phyloP scores from a whole-genome alignment of 2,888 invertebrate genomes.

The Cyrtodaria siliqua region DNA sequence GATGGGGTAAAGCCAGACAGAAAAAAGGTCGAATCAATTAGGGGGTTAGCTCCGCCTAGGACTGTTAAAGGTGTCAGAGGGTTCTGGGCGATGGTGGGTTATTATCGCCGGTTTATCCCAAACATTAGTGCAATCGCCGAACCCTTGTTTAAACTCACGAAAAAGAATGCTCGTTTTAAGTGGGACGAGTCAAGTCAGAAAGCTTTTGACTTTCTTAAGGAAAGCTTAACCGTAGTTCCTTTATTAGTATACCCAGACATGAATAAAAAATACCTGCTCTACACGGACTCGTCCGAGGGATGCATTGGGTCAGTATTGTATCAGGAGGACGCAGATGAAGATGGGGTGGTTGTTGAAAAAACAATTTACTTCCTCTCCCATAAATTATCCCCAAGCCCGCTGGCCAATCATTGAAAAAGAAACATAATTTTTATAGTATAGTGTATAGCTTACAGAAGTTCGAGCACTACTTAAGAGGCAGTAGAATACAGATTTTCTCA shows the following conservation, averaged over 20 bases:
- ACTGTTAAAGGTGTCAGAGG: conserved; percentile 31
- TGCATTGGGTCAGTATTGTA: not conserved
- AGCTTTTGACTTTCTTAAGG: conserved; percentile 9
- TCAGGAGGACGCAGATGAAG: not conserved
- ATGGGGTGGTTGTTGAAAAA: not conserved
- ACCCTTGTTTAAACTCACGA: conserved; percentile 8
- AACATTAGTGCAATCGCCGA: conserved; percentile 3
- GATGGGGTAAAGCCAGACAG: conserved; percentile 39
- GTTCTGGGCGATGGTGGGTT: conserved; percentile 46
- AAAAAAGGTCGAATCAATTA: conserved; percentile 36
- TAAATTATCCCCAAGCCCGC: too few species aligned
- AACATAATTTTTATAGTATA: too few species aligned
- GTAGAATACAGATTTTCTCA: too few species aligned
- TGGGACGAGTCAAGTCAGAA: not conserved
- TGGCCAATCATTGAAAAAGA: too few species aligned
- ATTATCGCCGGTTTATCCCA: conserved; percentile 36
- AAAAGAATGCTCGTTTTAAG: too few species aligned
- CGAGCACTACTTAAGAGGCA: too few species aligned
- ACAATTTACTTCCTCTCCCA: too few species aligned
- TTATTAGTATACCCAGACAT: conserved; percentile 5
- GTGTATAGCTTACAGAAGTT: too few species aligned
- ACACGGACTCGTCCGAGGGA: too few species aligned
- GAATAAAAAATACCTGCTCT: not conserved
- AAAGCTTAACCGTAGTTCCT: not conserved
- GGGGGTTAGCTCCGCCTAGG: conserved; percentile 11